These are phyloP conservation scores for Prunella himalayana DNA, from an alignment of 2,113 vertebrate genomes.

Conservation along the genomic window DNA sequence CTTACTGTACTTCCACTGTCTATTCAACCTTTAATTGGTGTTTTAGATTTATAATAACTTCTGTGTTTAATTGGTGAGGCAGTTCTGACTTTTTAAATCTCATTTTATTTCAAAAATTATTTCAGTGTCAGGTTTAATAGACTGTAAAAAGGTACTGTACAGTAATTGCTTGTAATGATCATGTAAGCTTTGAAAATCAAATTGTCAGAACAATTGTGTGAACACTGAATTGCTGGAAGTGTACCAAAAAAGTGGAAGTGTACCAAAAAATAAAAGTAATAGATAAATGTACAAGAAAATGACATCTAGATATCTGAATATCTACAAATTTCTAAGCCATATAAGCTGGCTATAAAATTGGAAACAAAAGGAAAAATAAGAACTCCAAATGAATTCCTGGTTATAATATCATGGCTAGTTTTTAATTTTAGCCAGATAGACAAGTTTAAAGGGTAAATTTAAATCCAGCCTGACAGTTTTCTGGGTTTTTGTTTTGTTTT, in stretches of 20 bases:
- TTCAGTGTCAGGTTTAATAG: conserved; percentile 28
- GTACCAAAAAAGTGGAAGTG: background rate
- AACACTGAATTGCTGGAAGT: background rate
- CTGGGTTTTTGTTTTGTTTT: background rate
- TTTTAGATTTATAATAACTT: background rate
- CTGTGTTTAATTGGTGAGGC: background rate
- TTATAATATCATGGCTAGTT: background rate
- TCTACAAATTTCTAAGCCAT: background rate
- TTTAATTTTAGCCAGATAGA: background rate
- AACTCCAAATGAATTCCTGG: background rate
- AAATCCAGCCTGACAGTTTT: background rate
- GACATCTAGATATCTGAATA: background rate
- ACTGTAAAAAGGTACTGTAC: background rate
- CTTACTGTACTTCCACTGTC: background rate
- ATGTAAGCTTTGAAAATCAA: background rate
- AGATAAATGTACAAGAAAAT: background rate
- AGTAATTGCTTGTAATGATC: conserved; percentile 37
- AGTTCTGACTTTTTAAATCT: background rate
- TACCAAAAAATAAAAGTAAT: background rate
- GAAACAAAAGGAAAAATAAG: background rate
- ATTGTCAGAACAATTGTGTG: background rate
- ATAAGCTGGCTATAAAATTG: background rate
- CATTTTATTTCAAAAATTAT: background rate
- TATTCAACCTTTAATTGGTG: background rate
- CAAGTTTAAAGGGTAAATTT: background rate